Conservation (phyloP, 2,797 vertebrate species). For the Enteromius afrohamiltoni region DNA sequence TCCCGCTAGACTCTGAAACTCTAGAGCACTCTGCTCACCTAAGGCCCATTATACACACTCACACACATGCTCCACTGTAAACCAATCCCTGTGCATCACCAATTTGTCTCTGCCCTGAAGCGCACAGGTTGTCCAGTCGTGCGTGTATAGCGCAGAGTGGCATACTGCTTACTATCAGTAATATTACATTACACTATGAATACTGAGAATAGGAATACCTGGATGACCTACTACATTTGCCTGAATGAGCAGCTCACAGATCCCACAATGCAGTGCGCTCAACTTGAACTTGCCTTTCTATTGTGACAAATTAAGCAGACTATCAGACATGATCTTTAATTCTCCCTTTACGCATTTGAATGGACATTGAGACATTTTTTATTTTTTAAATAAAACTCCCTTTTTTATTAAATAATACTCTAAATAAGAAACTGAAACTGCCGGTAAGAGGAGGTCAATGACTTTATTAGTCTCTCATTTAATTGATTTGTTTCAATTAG, state of each 20-base stretch:
- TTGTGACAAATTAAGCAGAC: background rate
- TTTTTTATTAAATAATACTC: too few relatives aligned
- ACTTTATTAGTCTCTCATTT: too few relatives aligned
- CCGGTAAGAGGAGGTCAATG: too few relatives aligned
- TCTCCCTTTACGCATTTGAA: background rate
- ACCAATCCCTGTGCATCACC: constrained; percentile 21
- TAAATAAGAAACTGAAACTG: too few relatives aligned
- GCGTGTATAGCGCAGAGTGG: constrained; percentile 8
- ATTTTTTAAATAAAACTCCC: too few relatives aligned
- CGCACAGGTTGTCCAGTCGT: constrained; percentile 1
- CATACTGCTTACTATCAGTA: constrained; percentile 19
- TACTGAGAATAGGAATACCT: constrained; percentile 11
- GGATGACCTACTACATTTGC: constrained; percentile 18
- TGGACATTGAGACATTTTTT: background rate
- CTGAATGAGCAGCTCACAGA: background rate
- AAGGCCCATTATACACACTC: constrained; percentile 30
- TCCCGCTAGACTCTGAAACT: constrained; percentile 37
- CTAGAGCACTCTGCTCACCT: constrained; percentile 34
- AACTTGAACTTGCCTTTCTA: background rate
- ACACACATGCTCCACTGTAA: constrained; percentile 21
- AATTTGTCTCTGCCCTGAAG: constrained; percentile 33
- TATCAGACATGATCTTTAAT: background rate
- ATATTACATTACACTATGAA: constrained; percentile 36
- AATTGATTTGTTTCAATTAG: too few relatives aligned
- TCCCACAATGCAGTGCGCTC: constrained; percentile 25